Evolutionary conservation across 2,113 vertebrate species (phyloP).

Genomic region (Athene cunicularia): DNA sequence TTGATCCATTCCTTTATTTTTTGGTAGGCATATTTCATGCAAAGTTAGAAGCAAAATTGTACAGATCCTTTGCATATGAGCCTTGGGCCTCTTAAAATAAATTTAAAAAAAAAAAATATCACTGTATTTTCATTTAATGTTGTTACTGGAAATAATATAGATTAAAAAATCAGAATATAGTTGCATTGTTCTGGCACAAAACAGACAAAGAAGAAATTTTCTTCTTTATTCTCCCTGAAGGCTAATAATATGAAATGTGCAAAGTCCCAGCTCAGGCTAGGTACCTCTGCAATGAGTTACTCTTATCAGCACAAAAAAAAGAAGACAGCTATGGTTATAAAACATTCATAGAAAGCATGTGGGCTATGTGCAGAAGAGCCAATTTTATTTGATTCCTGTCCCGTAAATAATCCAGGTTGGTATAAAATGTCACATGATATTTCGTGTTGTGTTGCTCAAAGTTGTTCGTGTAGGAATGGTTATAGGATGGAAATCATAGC

Average conservation of each 20-base stretch:
- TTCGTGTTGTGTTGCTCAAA: background rate
- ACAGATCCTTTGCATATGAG: background rate
- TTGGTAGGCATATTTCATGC: background rate
- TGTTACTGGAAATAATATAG: background rate
- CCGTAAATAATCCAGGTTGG: background rate
- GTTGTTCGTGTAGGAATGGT: background rate
- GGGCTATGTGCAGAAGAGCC: background rate
- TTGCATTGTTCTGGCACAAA: background rate
- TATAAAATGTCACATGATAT: background rate
- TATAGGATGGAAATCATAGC: background rate
- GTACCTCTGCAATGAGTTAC: background rate
- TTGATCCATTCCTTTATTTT: background rate
- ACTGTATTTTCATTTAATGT: background rate
- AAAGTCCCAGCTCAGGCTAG: background rate
- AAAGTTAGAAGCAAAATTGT: background rate
- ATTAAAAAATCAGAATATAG: background rate
- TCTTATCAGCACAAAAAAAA: background rate
- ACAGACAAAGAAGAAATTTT: background rate
- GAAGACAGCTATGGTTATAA: background rate
- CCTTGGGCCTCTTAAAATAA: background rate
- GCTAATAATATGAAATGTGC: background rate
- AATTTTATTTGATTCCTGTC: background rate
- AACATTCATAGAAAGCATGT: background rate
- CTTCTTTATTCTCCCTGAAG: background rate
- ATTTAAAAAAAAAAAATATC: too few species aligned